Evolutionary conservation across 2,113 vertebrate species (phyloP), one percentile per base, ranked within the genome.

Genomic region (rabbit (Oryctolagus cuniculus)): DNA sequence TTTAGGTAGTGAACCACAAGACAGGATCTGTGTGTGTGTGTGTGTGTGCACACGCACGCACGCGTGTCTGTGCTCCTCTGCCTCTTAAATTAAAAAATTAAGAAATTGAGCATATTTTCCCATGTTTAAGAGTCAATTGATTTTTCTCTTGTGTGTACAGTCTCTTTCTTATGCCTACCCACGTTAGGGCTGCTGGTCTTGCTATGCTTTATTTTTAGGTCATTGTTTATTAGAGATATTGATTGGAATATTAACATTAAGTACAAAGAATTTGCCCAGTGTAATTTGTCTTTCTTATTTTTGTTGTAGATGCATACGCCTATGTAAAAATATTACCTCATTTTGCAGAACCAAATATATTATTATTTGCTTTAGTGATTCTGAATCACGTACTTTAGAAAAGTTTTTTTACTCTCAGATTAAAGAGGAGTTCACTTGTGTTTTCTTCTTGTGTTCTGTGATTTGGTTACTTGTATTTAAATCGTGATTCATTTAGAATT

Each of bases 401-500:
- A 95, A 25, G 61, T 84, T 95, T 58, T 69, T 90, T 91, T 19
- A 21, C 7, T 91, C 58, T 10, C 66, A 21, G 8, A 16, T 64
- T 73, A 24, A 55, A 74, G 38, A 31, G 8, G 4, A 64, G 13
- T 85, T 82, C 51, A 38, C 10, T 85, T 66, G 25, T 58, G 15
- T 24, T 89, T 69, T 55, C 34, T 61, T 84, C 81, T 15, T 66
- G n/a, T 77, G 27, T 44, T 91, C 78, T 86, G 66, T 64, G 58
- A 80, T 75, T 95, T 89, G 34, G n/a, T 90, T 87, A 67, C 55
- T 77, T 88, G 36, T 63, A 85, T 95, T 97, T 73, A 85, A 78
- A 73, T 93, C 44, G 75, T 69, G 78, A 69, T 95, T 95, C 81
- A 93, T 90, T 95, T 96, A 82, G 74, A 93, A 90, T 93, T 74